Conservation (phyloP, 2,113 vertebrate species). For the Megalops atlanticus region DNA sequence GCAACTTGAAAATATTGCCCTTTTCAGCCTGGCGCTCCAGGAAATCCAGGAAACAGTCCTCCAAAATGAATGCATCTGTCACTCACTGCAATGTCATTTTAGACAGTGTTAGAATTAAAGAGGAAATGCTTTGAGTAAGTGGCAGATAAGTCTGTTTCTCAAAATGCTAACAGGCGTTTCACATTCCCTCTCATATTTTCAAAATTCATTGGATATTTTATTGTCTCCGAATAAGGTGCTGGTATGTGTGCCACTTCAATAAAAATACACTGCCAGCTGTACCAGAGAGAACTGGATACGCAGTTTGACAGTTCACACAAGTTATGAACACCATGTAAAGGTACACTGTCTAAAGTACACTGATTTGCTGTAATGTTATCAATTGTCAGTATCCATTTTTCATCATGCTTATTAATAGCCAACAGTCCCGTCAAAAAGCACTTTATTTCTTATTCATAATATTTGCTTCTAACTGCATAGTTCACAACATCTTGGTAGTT, state of each 20-base stretch:
- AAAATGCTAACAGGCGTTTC: constrained; percentile 35
- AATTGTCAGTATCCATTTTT: too few relatives aligned
- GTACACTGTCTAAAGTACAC: too few relatives aligned
- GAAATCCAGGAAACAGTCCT: constrained; percentile 37
- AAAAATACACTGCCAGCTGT: background rate
- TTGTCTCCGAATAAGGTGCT: background rate
- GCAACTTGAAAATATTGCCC: constrained; percentile 47
- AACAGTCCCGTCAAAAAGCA: too few relatives aligned
- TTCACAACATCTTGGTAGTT: too few relatives aligned
- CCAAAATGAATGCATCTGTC: constrained; percentile 42
- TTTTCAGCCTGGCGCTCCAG: constrained; percentile 25
- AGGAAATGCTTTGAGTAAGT: constrained; percentile 28
- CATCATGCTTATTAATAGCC: too few relatives aligned
- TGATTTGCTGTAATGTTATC: too few relatives aligned
- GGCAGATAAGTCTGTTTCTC: constrained; percentile 35
- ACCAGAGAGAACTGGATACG: background rate
- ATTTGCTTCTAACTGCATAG: too few relatives aligned
- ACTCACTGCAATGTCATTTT: constrained; percentile 53
- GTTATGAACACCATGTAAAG: too few relatives aligned
- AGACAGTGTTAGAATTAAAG: constrained; percentile 52
- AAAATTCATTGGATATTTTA: constrained; percentile 35
- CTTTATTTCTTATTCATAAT: too few relatives aligned
- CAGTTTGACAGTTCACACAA: background rate
- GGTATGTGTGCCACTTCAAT: background rate
- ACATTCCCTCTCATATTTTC: constrained; percentile 38